Evolutionary conservation across 2,113 vertebrate species (phyloP), one percentile per base, ranked within the genome.

Genomic region (Hippocampus guttulatus): DNA sequence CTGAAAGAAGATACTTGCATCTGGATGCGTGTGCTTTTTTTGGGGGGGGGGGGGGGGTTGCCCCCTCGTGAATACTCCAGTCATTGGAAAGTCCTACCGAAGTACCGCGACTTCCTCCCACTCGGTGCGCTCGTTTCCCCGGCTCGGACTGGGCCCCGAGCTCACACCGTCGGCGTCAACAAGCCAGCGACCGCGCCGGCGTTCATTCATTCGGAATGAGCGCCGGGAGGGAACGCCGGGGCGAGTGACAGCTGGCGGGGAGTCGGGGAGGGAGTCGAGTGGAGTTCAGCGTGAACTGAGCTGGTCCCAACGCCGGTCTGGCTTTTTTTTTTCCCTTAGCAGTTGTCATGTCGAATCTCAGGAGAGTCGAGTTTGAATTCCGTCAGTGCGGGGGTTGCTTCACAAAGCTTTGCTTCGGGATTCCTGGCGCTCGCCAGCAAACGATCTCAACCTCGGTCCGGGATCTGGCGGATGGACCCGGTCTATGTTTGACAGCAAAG

Each of bases 201-300:
- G 5, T 69, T 83, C 75, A 78, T 86, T 81, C 75, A 85, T 83
- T 85, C 83, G 54, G 77, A 71, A 88, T 81, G 81, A 89, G 75
- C 1, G 5, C 55, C 10, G 84, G 66, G 79, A 81, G 68, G 77
- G 2, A 67, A 47, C 23, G 40, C 23, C 7, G 64, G 23, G 45
- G 30, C 23, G 64, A 70, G 80, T 78, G 84, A 81, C 84, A 86
- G 84, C 84, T 78, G 82, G 69, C 8, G 67, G 61, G 69, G 54
- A n/a, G n/a, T n/a, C n/a, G n/a, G 27, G 76, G 61, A 68, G 47
- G 16, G 72, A 71, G 68, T 49, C 20, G 12, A 70, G 38, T 55
- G 14, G 64, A 64, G 51, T 77, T 80, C 16, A 47, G 49, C 38
- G 72, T 72, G 38, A 72, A 72, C 78, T 43, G 58, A 74, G 67